Conservation (phyloP, 2,113 vertebrate species). For the Scomber scombrus region DNA sequence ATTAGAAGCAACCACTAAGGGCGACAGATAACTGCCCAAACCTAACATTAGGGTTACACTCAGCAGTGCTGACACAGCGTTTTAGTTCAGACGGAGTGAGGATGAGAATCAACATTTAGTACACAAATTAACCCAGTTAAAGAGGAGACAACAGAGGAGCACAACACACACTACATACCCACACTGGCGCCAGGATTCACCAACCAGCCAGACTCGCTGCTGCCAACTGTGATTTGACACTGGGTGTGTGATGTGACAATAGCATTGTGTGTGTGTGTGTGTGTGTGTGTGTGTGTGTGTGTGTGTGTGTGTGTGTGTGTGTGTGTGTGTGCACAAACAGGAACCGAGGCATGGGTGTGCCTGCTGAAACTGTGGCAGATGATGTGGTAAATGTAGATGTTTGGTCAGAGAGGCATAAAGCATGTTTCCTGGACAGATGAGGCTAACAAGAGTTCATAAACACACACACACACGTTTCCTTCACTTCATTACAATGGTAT, state of each 20-base stretch:
- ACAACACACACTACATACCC: slow-evolving; percentile 19
- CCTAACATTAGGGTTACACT: slow-evolving; percentile 1
- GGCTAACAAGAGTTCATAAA: slow-evolving; percentile 41
- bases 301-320: slow-evolving; percentile 5
- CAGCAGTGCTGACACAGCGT: slow-evolving; percentile 43
- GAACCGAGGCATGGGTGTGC: slow-evolving; percentile 69
- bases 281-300: slow-evolving; percentile 16
- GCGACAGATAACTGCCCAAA: slow-evolving; percentile 28
- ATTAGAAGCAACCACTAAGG: slow-evolving; percentile 9
- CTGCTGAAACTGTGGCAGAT: slow-evolving; percentile 41
- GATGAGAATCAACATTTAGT: slow-evolving; percentile 27
- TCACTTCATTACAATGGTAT: too few relatives aligned
- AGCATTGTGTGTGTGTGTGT: slow-evolving; percentile 5
- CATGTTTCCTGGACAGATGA: slow-evolving; percentile 56
- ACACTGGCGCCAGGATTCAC: slow-evolving; percentile 18
- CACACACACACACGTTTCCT: background rate
- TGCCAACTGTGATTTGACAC: slow-evolving; percentile 55
- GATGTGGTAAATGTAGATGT: slow-evolving; percentile 63
- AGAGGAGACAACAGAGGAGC: slow-evolving; percentile 30
- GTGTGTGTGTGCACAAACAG: slow-evolving; percentile 54
- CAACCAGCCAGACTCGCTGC: slow-evolving; percentile 17
- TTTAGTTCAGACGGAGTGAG: slow-evolving; percentile 3
- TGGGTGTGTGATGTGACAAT: slow-evolving; percentile 51
- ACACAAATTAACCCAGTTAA: slow-evolving; percentile 57
- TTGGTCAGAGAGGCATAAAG: slow-evolving; percentile 61